Conservation (phyloP, 64 coral and sea anemone genomes). For the Anthopleura sola region DNA sequence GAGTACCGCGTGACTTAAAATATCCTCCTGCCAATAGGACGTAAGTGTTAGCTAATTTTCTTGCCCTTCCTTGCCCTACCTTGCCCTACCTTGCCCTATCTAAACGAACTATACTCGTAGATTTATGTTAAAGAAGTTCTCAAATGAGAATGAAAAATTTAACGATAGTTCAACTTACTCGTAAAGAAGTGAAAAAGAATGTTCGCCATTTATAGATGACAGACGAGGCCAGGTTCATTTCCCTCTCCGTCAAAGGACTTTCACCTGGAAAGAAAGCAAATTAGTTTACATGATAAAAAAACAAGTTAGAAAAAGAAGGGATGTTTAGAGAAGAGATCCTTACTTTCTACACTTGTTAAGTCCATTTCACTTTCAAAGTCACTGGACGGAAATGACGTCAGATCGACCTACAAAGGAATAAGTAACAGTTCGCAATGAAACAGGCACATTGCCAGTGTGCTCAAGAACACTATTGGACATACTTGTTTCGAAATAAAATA, state of each 20-base stretch:
- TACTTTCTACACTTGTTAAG: constrained; percentile 84
- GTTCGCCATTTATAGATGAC: constrained; percentile 80
- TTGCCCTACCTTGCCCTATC: too few relatives aligned
- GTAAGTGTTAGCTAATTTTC: background rate
- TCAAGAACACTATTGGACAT: too few relatives aligned
- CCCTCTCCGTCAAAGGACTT: constrained; percentile 77
- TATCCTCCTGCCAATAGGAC: constrained; percentile 53
- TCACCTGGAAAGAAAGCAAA: constrained; percentile 47
- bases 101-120: background rate
- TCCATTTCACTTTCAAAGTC: constrained; percentile 94
- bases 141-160: background rate
- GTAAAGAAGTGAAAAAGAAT: constrained; percentile 68
- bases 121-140: too few relatives aligned
- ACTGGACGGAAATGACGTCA: constrained; percentile 85
- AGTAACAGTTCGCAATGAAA: background rate
- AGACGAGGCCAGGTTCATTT: constrained; percentile 66
- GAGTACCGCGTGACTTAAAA: constrained; percentile 81
- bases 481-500: too few relatives aligned
- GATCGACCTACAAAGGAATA: constrained; percentile 30
- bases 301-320: background rate
- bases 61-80: too few relatives aligned
- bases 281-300: background rate
- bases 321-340: background rate
- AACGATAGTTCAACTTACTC: constrained; percentile 37
- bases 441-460: too few relatives aligned